A percentile compares a stretch with the other conserved stretches of the same genome.
These are phyloP conservation scores for silkworm (Bombyx mori) DNA, from an alignment of 1,140 invertebrate genomes.

Conservation along the genomic window DNA sequence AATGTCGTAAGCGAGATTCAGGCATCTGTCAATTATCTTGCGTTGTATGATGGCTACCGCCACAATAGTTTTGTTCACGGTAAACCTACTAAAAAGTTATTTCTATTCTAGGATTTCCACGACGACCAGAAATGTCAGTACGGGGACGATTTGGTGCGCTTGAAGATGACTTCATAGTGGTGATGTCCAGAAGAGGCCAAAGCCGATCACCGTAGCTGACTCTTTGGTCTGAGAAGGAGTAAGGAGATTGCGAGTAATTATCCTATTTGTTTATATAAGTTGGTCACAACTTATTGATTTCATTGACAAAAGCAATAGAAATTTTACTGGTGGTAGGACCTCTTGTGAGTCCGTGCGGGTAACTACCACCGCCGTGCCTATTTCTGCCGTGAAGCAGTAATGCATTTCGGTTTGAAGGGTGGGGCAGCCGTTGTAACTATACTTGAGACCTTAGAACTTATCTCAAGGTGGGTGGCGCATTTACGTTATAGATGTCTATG, in stretches of 20 bases:
- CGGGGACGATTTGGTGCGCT: slow-evolving; percentile 30
- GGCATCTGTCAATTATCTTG: not conserved
- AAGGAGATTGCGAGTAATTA: slow-evolving; percentile 35
- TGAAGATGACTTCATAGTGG: slow-evolving; percentile 48
- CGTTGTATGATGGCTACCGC: not conserved
- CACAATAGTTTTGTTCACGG: not conserved
- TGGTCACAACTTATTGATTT: not conserved
- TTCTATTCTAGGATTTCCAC: slow-evolving; percentile 20
- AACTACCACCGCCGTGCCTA: no score
- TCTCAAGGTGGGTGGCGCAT: no score
- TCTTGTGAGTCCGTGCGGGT: no score
- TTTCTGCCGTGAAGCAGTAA: no score
- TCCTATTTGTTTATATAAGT: not conserved
- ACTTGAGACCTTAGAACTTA: no score
- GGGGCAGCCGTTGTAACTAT: no score
- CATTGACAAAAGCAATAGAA: no score
- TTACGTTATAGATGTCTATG: no score
- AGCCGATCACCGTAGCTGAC: slow-evolving; percentile 50
- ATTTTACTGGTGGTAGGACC: no score
- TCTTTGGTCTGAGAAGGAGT: slow-evolving; percentile 16
- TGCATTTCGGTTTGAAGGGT: no score
- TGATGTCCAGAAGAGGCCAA: slow-evolving; percentile 51
- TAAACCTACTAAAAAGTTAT: not conserved
- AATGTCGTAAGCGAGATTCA: no score
- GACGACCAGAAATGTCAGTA: slow-evolving; percentile 37